These are phyloP conservation scores for Ailurus styani DNA, from an alignment of 2,113 vertebrate genomes.

Conservation along the genomic window DNA sequence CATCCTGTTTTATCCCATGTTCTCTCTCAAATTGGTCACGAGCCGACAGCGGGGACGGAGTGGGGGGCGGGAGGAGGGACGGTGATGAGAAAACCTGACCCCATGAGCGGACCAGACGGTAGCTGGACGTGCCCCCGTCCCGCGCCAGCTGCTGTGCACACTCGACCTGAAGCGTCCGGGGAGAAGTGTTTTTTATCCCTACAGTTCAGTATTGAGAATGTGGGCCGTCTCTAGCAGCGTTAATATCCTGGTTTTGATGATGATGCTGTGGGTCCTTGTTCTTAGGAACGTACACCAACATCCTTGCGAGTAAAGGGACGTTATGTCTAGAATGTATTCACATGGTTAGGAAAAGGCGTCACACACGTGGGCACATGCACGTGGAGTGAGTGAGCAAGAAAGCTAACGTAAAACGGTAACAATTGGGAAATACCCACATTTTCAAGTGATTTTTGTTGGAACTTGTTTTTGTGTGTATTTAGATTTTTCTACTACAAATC, in stretches of 20 bases:
- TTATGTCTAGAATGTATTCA: background rate
- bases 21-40: background rate
- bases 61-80: too few relatives aligned
- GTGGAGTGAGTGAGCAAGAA: too few relatives aligned
- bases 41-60: background rate
- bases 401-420: too few relatives aligned
- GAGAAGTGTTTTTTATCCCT: too few relatives aligned
- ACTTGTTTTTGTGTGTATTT: background rate
- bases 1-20: rapidly evolving
- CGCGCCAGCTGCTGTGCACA: background rate
- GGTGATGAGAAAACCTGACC: background rate
- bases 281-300: rapidly evolving
- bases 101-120: background rate
- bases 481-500: background rate
- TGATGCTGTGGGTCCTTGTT: background rate
- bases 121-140: too few relatives aligned
- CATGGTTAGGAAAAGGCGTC: background rate
- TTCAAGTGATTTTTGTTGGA: background rate
- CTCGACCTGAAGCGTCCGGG: background rate
- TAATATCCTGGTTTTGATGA: rapidly evolving
- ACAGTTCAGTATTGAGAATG: rapidly evolving
- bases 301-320: rapidly evolving
- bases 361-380: rapidly evolving
- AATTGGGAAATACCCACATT: background rate
- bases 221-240: background rate